phyloP scores from a whole-genome alignment of 2,113 vertebrate genomes.

The Hiodon tergisus region DNA sequence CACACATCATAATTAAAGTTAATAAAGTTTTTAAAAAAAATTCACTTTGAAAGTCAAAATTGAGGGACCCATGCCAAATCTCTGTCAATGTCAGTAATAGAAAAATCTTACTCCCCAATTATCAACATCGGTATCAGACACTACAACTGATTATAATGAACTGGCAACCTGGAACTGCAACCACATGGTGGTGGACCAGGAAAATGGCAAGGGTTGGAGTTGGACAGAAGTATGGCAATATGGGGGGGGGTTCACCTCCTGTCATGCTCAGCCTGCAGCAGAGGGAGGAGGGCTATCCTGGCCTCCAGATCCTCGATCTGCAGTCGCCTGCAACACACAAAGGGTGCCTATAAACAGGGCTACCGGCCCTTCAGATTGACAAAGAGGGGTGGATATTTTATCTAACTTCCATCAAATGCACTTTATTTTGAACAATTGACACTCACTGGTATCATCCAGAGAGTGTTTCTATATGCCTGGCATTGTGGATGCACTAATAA shows the following conservation, averaged over 20 bases:
- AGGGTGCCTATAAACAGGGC: neutral
- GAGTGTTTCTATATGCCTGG: no score
- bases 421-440: no score
- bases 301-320: conserved; percentile 83
- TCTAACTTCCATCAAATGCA: neutral
- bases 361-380: neutral
- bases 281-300: conserved; percentile 75
- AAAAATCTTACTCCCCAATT: no score
- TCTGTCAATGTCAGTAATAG: no score
- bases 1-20: no score
- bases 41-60: no score
- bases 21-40: no score
- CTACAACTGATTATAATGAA: no score
- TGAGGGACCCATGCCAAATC: no score
- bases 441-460: no score
- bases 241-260: conserved; percentile 59
- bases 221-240: neutral
- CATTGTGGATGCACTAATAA: no score
- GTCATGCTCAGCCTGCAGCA: conserved; percentile 80
- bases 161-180: neutral
- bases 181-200: neutral
- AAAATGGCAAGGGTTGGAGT: neutral
- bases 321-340: conserved; percentile 61
- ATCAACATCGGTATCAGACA: no score
- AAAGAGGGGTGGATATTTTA: neutral